A percentile compares a stretch with the other conserved stretches of the same genome.
Evolutionary conservation across 35 echinoderm and acorn worm species (phyloP).

Genomic region (Apostichopus californicus): DNA sequence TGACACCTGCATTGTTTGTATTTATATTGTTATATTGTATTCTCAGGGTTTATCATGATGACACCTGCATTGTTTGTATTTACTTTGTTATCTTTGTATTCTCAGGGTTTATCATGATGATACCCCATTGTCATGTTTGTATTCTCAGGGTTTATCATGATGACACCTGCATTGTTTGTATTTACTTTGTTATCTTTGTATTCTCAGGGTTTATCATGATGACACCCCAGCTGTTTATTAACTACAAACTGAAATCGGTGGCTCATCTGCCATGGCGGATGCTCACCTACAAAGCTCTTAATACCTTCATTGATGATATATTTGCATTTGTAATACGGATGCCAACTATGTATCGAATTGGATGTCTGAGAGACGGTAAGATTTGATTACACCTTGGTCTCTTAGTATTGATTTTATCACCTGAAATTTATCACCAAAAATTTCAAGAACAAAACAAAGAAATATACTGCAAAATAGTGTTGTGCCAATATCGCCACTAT

Average conservation of each 20-base stretch:
- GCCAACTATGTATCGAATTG: constrained; percentile 98
- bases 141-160: no score
- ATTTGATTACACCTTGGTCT: neutral
- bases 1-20: constrained; percentile 72
- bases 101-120: no score
- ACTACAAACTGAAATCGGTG: constrained; percentile 99
- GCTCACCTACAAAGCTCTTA: constrained; percentile 99
- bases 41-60: constrained; percentile 77
- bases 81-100: neutral
- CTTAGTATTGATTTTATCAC: no score
- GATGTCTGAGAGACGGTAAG: constrained; percentile 98
- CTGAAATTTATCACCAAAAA: no score
- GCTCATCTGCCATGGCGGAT: constrained; percentile 98
- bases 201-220: constrained; percentile 98
- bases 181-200: constrained; percentile 27
- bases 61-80: constrained; percentile 57
- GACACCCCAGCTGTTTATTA: constrained; percentile 99
- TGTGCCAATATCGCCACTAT: no score
- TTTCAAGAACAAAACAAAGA: no score
- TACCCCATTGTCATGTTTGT: neutral
- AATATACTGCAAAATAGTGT: no score
- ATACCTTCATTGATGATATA: constrained; percentile 99
- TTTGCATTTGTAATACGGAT: constrained; percentile 99
- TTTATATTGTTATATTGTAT: no score
- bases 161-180: neutral